Percentiles rank a stretch among this genome's conserved stretches.
Conservation (phyloP, 1,140 invertebrate species). For the Cyclina sinensis region DNA sequence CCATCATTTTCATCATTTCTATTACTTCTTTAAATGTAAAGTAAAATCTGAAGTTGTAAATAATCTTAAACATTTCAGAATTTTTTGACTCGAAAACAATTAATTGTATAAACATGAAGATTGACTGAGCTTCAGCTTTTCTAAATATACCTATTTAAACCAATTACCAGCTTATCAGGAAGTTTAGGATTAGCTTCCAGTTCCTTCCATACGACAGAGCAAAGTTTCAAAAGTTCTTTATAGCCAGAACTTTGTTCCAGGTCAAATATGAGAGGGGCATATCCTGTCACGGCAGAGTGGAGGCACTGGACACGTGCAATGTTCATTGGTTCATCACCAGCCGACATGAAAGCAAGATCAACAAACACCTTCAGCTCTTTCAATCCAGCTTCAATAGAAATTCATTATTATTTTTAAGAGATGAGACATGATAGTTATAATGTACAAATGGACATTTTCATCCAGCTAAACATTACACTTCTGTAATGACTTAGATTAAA, state of each 20-base stretch:
- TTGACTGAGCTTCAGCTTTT: neutral
- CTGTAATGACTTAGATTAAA: neutral
- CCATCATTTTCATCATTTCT: too few relatives aligned
- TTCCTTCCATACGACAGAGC: constrained; percentile 78
- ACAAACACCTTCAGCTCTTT: constrained; percentile 82
- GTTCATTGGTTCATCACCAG: constrained; percentile 81
- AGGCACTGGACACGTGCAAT: constrained; percentile 81
- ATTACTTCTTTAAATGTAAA: neutral
- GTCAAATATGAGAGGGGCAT: constrained; percentile 84
- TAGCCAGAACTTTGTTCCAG: constrained; percentile 65
- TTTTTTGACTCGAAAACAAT: neutral
- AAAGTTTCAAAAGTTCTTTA: constrained; percentile 72
- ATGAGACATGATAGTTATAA: constrained; percentile 79
- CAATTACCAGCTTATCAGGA: constrained; percentile 76
- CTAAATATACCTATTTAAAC: neutral
- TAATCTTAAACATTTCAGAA: neutral
- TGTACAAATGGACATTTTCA: constrained; percentile 80
- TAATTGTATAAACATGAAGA: neutral
- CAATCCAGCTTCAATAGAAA: constrained; percentile 80
- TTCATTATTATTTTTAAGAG: constrained; percentile 81
- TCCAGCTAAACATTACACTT: constrained; percentile 82
- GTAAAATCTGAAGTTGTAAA: neutral
- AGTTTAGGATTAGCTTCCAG: constrained; percentile 72
- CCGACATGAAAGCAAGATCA: constrained; percentile 80
- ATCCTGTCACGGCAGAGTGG: constrained; percentile 81